Base-by-base conservation (phyloP, 2,113 vertebrate species). In the Rhinopomastus cyanomelas region DNA sequence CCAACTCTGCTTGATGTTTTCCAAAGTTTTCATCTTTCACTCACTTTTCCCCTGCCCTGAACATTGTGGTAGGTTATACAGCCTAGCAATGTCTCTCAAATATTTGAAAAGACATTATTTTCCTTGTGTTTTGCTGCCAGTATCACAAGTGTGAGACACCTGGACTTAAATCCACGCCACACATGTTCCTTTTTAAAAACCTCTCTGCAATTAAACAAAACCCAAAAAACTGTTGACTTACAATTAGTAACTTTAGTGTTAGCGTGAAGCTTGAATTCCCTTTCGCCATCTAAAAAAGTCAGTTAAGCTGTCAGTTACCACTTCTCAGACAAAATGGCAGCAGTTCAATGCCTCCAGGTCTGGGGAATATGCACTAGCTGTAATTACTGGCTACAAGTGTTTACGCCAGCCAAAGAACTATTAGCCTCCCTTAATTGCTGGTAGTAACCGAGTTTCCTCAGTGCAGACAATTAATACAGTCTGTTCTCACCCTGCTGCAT, bases 281-380 rank as follows among this genome's bases (percentile, higher is more conserved):
- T 81, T 94, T 95, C 86, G 90, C 27, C 95, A 81, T 64, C 74
- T 95, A 79, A 95, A 93, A 80, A 84, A 68, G 81, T 84, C 94
- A 95, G 88, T 95, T 96, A 95, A 92, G 84, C 78, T 93, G 94
- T 95, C 90, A 94, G 87, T 94, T 94, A 46, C 81, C 69, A 86
- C 84, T 84, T 95, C 77, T 90, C 94, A 95, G 91, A 96, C 94
- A 79, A 95, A 87, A 95, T 95, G 95, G 95, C 95, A 94, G 77
- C 69, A 88, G 69, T 95, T 96, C 95, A 96, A 95, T 87, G 94
- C 92, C 55, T 93, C 57, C 74, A 88, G 81, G 94, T 86, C 94
- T 90, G 59, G 94, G 88, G 95, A 96, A 94, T 92, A 93, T 11
- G 84, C 84, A 88, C 75, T 69, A 68, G 77, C 86, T 94, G 39